phyloP scores from a whole-genome alignment of 2,888 invertebrate species.

The Tinea pellionella region DNA sequence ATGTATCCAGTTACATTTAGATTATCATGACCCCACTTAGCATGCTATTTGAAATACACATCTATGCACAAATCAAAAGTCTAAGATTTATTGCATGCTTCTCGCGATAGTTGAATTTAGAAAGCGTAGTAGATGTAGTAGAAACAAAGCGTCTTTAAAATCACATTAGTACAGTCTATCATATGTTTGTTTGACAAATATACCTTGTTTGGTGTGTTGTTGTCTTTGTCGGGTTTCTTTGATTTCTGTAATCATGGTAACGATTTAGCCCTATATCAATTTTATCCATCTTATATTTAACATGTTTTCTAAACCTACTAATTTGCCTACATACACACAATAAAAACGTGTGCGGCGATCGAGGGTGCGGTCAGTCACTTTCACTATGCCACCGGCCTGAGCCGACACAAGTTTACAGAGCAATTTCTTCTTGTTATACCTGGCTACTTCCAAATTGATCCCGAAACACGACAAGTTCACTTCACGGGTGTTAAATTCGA shows the following conservation, averaged over 20 bases:
- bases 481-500: no score
- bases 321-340: no score
- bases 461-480: no score
- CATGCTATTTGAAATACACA: conserved; percentile 28
- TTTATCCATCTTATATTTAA: no score
- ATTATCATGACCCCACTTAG: conserved; percentile 38
- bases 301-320: no score
- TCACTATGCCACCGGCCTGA: no score
- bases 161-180: conserved; percentile 26
- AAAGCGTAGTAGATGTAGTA: background rate
- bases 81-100: background rate
- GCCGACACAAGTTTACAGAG: no score
- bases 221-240: conserved; percentile 80
- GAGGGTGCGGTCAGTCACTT: no score
- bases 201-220: conserved; percentile 79
- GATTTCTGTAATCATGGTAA: conserved; percentile 76
- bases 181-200: background rate
- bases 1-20: no score
- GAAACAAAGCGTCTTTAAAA: conserved; percentile 12
- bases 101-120: background rate
- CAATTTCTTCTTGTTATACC: no score
- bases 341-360: no score
- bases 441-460: no score
- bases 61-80: background rate
- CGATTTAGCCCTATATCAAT: conserved; percentile 14